Percentiles rank a stretch among this genome's conserved stretches.
These are phyloP conservation scores for Chloromyia formosa DNA, from an alignment of 2,888 invertebrate species.

Conservation along the genomic window DNA sequence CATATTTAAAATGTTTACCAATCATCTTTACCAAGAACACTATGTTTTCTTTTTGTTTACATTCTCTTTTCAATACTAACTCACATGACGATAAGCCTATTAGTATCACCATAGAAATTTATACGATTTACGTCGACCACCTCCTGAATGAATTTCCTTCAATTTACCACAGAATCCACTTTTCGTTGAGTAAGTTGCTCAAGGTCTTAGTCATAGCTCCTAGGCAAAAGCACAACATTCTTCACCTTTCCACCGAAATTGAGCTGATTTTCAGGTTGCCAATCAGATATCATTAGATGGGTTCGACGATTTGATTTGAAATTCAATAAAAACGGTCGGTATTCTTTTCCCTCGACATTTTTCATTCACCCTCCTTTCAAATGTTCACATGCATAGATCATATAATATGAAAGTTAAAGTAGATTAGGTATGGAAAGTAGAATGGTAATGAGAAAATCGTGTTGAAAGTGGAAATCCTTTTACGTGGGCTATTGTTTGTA, in stretches of 20 bases:
- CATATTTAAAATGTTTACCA: constrained; percentile 4
- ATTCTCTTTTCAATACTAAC: neutral
- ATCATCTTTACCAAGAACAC: constrained; percentile 6
- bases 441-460: too few relatives aligned
- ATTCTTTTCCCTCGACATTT: neutral
- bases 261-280: neutral
- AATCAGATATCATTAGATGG: constrained; percentile 18
- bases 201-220: too few relatives aligned
- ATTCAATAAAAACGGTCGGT: constrained; percentile 14
- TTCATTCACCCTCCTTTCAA: too few relatives aligned
- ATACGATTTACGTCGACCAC: too few relatives aligned
- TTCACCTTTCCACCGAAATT: too few relatives aligned
- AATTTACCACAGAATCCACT: neutral
- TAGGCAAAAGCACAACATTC: neutral
- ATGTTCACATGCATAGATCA: too few relatives aligned
- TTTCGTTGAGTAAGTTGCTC: too few relatives aligned
- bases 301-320: constrained; percentile 27
- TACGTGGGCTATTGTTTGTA: too few relatives aligned
- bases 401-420: too few relatives aligned
- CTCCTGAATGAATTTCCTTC: neutral
- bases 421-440: too few relatives aligned
- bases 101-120: constrained; percentile 13
- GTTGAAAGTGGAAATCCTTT: too few relatives aligned
- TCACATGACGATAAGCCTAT: constrained; percentile 6
- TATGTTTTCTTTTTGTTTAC: neutral